Evolutionary conservation across 92 coral and sea anemone species (phyloP).

Genomic region (Muricea muricata): DNA sequence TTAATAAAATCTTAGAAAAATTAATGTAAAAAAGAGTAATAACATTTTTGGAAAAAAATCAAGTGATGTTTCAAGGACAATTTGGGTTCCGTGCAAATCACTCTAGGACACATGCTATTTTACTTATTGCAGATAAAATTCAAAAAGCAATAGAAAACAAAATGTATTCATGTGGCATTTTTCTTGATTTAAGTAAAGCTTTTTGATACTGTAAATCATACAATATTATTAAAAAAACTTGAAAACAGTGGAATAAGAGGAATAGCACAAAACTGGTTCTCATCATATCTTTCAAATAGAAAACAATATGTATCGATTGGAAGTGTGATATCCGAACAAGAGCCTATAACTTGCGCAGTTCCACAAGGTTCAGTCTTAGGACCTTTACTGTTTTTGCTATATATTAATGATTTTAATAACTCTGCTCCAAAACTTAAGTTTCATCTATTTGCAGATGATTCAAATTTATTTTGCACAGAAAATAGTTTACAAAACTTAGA

Average conservation of each 20-base stretch:
- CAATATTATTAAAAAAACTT: too few species aligned
- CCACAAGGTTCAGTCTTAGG: conserved; percentile 45
- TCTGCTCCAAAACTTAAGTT: conserved; percentile 5
- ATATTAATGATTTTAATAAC: conserved; percentile 21
- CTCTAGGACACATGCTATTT: conserved; percentile 35
- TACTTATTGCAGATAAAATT: conserved; percentile 28
- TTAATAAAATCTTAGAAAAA: conserved; percentile 40
- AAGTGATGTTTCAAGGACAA: conserved; percentile 24
- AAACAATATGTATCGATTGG: background rate
- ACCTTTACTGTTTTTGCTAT: conserved; percentile 16
- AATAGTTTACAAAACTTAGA: conserved; percentile 26
- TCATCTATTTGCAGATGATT: conserved; percentile 40
- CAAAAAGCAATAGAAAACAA: conserved; percentile 44
- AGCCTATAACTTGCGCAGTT: conserved; percentile 22
- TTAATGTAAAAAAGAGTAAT: conserved; percentile 20
- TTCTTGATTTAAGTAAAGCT: too few species aligned
- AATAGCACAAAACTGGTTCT: too few species aligned
- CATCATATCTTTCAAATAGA: background rate
- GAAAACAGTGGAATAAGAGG: too few species aligned
- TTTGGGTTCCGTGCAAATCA: conserved; percentile 50
- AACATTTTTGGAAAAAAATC: background rate
- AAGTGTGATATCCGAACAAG: background rate
- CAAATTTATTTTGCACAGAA: conserved; percentile 15
- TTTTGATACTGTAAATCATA: too few species aligned
- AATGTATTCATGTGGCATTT: too few species aligned